Evolutionary conservation across 2,888 invertebrate genomes (phyloP).

Genomic region (Ormyrus pomaceus): DNA sequence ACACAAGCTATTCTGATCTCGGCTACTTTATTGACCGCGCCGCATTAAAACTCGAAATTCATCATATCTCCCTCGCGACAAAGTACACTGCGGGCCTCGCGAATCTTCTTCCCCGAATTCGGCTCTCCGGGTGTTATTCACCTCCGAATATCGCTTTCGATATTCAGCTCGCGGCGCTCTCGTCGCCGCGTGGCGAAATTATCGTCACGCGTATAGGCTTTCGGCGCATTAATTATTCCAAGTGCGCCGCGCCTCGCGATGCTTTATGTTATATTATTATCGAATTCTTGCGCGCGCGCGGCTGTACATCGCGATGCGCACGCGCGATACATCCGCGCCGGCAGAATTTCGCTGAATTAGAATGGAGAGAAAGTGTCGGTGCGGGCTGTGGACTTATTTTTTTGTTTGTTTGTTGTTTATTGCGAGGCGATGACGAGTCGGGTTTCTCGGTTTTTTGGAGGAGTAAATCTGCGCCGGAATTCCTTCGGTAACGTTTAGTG

Average conservation of each 20-base stretch:
- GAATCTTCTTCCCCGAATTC: too few relatives aligned
- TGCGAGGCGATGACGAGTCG: too few relatives aligned
- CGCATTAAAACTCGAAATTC: too few relatives aligned
- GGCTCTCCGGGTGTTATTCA: too few relatives aligned
- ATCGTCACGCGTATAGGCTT: neutral
- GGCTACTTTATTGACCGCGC: too few relatives aligned
- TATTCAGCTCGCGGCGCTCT: slow-evolving; percentile 12
- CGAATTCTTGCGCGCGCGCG: slow-evolving; percentile 9
- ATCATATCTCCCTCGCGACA: too few relatives aligned
- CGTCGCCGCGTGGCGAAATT: neutral
- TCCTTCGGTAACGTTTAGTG: too few relatives aligned
- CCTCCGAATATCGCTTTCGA: slow-evolving; percentile 24
- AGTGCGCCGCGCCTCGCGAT: too few relatives aligned
- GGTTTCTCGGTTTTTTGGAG: neutral
- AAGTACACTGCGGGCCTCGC: too few relatives aligned
- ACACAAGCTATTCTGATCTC: too few relatives aligned
- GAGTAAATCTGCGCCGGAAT: neutral
- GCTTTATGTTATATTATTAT: neutral
- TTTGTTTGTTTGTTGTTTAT: too few relatives aligned
- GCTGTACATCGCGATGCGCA: neutral
- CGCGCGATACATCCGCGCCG: neutral
- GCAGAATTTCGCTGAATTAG: slow-evolving; percentile 33
- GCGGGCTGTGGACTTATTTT: too few relatives aligned
- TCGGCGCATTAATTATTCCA: slow-evolving; percentile 11
- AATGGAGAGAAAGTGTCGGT: slow-evolving; percentile 21